Evolutionary conservation across 2,113 vertebrate genomes (phyloP).

Genomic region (Crotalus viridis): DNA sequence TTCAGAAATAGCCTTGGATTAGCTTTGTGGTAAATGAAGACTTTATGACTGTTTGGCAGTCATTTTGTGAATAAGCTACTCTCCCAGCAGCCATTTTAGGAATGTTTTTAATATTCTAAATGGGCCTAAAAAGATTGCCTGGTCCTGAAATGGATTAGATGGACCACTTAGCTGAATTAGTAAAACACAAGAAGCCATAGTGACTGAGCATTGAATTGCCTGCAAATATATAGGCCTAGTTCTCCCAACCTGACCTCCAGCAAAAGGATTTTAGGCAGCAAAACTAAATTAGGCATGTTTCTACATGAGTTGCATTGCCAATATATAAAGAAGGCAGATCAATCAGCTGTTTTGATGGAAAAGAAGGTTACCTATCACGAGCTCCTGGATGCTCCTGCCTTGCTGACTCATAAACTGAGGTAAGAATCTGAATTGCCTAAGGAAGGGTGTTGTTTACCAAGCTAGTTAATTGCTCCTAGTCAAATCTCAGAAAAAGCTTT

Average conservation of each 20-base stretch:
- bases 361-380: background rate
- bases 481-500: conserved; percentile 28
- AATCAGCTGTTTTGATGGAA: background rate
- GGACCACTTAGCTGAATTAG: background rate
- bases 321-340: background rate
- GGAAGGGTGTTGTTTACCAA: background rate
- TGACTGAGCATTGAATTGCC: background rate
- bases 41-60: background rate
- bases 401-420: background rate
- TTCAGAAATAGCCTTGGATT: background rate
- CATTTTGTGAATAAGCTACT: background rate
- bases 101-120: background rate
- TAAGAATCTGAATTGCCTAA: background rate
- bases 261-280: background rate
- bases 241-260: background rate
- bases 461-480: conserved; percentile 46
- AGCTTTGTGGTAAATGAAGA: background rate
- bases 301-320: background rate
- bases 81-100: background rate
- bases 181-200: background rate
- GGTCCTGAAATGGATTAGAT: background rate
- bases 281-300: background rate
- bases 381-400: background rate
- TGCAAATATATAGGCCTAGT: background rate
- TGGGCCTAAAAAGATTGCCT: background rate